Evolutionary conservation across 2,888 invertebrate species (phyloP).

Genomic region (Parapristionchus giblindavisi): DNA sequence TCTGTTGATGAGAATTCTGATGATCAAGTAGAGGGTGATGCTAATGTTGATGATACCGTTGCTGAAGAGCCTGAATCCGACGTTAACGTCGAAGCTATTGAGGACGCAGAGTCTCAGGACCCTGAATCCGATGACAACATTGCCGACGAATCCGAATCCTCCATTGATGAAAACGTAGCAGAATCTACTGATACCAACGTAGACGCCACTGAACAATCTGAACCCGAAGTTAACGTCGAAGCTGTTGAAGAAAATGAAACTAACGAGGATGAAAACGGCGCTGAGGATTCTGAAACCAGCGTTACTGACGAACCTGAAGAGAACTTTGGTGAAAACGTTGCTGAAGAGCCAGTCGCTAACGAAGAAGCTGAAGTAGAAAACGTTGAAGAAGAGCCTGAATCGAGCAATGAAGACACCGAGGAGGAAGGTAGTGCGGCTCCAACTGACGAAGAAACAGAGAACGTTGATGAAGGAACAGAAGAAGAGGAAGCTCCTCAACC

Average conservation of each 20-base stretch:
- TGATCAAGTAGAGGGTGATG: constrained; percentile 4
- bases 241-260: background rate
- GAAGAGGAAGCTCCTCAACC: too few relatives aligned
- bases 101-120: background rate
- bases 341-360: too few relatives aligned
- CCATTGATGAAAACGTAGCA: background rate
- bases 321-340: too few relatives aligned
- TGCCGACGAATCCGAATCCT: background rate
- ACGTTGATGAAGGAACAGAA: too few relatives aligned
- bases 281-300: too few relatives aligned
- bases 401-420: background rate
- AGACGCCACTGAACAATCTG: background rate
- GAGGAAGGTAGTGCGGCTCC: background rate
- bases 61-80: background rate
- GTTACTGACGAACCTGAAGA: too few relatives aligned
- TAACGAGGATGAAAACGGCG: background rate
- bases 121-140: background rate
- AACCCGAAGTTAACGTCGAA: constrained; percentile 3
- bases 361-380: background rate
- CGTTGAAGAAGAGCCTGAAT: background rate
- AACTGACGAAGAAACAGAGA: background rate
- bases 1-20: background rate
- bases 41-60: background rate
- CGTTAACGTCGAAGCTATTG: background rate
- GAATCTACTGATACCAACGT: background rate